A percentile compares a stretch with the other conserved stretches of the same genome.
Conservation (phyloP, 1,140 invertebrate genomes). For the Thaumetopoea pityocampa region DNA sequence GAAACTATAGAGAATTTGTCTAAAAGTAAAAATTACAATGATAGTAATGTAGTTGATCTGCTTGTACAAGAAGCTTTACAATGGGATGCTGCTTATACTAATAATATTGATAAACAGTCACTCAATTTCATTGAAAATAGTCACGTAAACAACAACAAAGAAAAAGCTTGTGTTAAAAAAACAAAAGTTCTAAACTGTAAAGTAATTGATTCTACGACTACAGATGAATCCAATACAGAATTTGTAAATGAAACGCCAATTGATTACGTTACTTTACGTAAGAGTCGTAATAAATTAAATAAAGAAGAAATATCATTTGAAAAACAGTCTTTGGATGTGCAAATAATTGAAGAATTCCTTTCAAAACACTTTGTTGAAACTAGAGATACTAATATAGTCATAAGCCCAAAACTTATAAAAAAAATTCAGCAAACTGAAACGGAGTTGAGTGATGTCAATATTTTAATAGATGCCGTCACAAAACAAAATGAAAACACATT, state of each 20-base stretch:
- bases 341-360: slow-evolving; percentile 46
- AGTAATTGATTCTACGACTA: slow-evolving; percentile 15
- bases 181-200: slow-evolving; percentile 6
- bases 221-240: slow-evolving; percentile 45
- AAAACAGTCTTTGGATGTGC: slow-evolving; percentile 15
- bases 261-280: slow-evolving; percentile 24
- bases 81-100: no score
- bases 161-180: slow-evolving; percentile 11
- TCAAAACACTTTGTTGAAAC: slow-evolving; percentile 40
- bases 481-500: slow-evolving; percentile 2
- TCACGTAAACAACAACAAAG: slow-evolving; percentile 26
- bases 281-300: slow-evolving; percentile 12
- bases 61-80: slow-evolving; percentile 48
- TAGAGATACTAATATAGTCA: slow-evolving; percentile 21
- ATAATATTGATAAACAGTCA: slow-evolving; percentile 22
- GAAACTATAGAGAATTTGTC: slow-evolving; percentile 39
- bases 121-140: slow-evolving; percentile 10
- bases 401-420: slow-evolving; percentile 44
- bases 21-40: slow-evolving; percentile 33
- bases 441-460: slow-evolving; percentile 28
- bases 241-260: slow-evolving; percentile 31
- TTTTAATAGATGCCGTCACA: slow-evolving; percentile 7
- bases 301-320: slow-evolving; percentile 4
- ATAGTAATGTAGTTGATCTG: slow-evolving; percentile 45
- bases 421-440: slow-evolving; percentile 51